Conservation (phyloP, 2,113 vertebrate species). For the Gopherus evgoodei region DNA sequence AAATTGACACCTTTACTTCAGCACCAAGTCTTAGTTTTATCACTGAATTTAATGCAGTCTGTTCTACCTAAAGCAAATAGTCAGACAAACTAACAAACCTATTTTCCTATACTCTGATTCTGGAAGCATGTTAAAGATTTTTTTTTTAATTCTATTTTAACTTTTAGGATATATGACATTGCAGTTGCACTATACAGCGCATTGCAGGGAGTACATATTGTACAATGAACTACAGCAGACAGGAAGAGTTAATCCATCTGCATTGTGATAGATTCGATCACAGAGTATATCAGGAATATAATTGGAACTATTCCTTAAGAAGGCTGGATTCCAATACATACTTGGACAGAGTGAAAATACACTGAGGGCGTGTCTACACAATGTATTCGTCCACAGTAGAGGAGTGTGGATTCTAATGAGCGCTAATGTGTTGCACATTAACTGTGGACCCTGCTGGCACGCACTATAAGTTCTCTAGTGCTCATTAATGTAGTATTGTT, state of each 20-base stretch:
- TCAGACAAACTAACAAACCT: neutral
- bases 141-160: neutral
- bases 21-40: neutral
- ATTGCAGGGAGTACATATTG: neutral
- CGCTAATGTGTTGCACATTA: neutral
- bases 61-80: neutral
- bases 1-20: slow-evolving; percentile 4
- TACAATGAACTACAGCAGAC: neutral
- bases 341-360: neutral
- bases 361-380: neutral
- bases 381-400: neutral
- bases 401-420: neutral
- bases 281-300: neutral
- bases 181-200: neutral
- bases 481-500: neutral
- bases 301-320: neutral
- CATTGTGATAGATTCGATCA: neutral
- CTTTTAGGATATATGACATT: neutral
- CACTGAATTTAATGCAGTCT: neutral
- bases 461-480: neutral
- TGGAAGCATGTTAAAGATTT: neutral
- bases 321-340: neutral
- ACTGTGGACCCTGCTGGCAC: neutral
- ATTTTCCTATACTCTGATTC: neutral
- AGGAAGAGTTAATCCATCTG: neutral